Evolutionary conservation across 2,797 vertebrate species (phyloP), one percentile per base, ranked within the genome.

Genomic region (Borostomias antarcticus): DNA sequence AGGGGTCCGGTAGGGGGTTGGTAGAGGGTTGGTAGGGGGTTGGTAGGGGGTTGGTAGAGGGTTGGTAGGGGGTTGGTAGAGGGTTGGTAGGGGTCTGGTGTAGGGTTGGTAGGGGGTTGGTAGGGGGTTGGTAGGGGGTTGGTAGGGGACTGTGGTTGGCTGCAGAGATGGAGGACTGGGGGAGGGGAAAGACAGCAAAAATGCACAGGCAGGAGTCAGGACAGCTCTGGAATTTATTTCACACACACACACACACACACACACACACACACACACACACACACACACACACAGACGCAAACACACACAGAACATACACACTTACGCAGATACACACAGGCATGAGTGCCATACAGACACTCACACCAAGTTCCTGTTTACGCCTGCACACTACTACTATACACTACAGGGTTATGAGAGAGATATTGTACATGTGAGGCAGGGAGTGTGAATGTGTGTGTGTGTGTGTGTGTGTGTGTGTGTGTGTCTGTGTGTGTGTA

Each of bases 361-460:
- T 52, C 62, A 66, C 32, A 61, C 25, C 53, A 56, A 58, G 48
- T 50, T 72, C 28, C 62, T 43, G 70, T 70, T 57, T 67, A 64
- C 45, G 45, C 25, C 54, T 33, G 25, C 32, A 48, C 17, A 17
- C 11, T 57, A 54, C 69, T n/a, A n/a, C n/a, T n/a, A 64, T 33
- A 62, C n/a, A 72, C 37, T 57, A 58, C 13, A 33, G 28, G 6
- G 26, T 54, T 76, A 68, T 53, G 8, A 69, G 25, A 59, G 19
- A 54, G 33, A 65, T 67, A 32, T 63, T 79, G 32, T 59, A 26
- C 25, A 58, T 48, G 65, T 80, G 70, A 77, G 25, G 62, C 64
- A 58, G 53, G 11, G 40, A 62, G 59, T 68, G 57, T 58, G 40
- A 63, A 45, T 65, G 15, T 58, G 26, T 13, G 15, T 70, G 33